Conservation (phyloP, 2,888 invertebrate species). For the Listrodromus nycthemerus region DNA sequence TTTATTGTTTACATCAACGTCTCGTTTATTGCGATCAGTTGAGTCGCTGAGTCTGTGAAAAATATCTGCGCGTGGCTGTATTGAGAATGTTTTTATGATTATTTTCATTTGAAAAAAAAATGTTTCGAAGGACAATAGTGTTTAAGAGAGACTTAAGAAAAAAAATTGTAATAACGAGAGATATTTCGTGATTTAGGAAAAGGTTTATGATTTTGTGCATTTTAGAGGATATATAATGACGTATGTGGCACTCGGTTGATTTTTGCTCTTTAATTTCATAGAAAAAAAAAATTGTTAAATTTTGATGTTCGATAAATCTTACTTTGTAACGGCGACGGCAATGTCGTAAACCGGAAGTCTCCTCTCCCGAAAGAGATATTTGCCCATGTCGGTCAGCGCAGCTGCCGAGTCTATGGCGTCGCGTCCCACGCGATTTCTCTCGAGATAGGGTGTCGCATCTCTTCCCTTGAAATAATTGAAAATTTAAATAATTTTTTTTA, state of each 20-base stretch:
- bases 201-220: background rate
- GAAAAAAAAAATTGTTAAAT: background rate
- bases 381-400: slow-evolving; percentile 98
- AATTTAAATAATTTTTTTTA: slow-evolving; percentile 33
- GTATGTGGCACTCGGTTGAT: background rate
- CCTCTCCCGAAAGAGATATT: slow-evolving; percentile 97
- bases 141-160: background rate
- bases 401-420: slow-evolving; percentile 98
- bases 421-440: slow-evolving; percentile 95
- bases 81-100: too few relatives aligned
- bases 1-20: too few relatives aligned
- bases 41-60: too few relatives aligned
- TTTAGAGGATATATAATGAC: background rate
- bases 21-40: too few relatives aligned
- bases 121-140: background rate
- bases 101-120: background rate
- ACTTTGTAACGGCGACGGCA: slow-evolving; percentile 98
- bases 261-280: slow-evolving; percentile 14
- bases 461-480: slow-evolving; percentile 88
- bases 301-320: slow-evolving; percentile 85
- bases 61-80: too few relatives aligned
- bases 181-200: background rate
- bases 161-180: background rate
- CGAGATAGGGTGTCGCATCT: slow-evolving; percentile 97
- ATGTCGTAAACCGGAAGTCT: slow-evolving; percentile 97